Percentiles rank a stretch among this genome's conserved stretches.
Evolutionary conservation across 2,888 invertebrate genomes (phyloP).

Genomic region (Acronicta aceris): DNA sequence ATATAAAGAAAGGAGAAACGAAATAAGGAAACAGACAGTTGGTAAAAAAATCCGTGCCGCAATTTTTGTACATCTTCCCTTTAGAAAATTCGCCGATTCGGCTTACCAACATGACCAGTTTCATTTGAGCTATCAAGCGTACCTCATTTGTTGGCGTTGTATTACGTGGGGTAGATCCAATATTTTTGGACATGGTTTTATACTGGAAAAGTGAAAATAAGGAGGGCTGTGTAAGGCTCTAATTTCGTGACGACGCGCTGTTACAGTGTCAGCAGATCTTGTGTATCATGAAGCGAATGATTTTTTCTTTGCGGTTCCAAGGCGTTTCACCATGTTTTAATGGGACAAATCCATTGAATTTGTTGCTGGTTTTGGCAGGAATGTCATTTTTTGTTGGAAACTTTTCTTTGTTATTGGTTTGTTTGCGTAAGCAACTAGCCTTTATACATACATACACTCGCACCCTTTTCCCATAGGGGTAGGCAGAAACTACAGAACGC

Average conservation of each 20-base stretch:
- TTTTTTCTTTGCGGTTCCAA: conserved; percentile 56
- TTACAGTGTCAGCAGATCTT: conserved; percentile 69
- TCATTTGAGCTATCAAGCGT: conserved; percentile 65
- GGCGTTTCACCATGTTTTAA: conserved; percentile 45
- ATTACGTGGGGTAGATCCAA: conserved; percentile 59
- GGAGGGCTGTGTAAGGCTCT: conserved; percentile 69
- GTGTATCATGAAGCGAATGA: conserved; percentile 56
- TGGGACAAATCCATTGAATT: conserved; percentile 40
- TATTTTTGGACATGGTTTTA: conserved; percentile 65
- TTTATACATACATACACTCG: no score
- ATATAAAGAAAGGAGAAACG: conserved; percentile 75
- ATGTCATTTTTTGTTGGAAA: conserved; percentile 15
- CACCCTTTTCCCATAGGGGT: no score
- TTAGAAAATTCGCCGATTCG: conserved; percentile 76
- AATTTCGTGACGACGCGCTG: conserved; percentile 73
- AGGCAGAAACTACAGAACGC: no score
- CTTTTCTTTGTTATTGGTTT: conserved; percentile 5
- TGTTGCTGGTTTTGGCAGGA: conserved; percentile 23
- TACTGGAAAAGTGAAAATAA: conserved; percentile 81
- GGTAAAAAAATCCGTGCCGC: conserved; percentile 72
- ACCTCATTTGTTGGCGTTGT: conserved; percentile 42
- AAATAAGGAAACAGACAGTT: conserved; percentile 80
- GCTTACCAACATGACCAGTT: conserved; percentile 63
- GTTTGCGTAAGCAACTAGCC: background rate
- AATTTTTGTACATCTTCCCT: conserved; percentile 75